Conservation (phyloP, 1,140 invertebrate genomes). For the Limonius californicus region DNA sequence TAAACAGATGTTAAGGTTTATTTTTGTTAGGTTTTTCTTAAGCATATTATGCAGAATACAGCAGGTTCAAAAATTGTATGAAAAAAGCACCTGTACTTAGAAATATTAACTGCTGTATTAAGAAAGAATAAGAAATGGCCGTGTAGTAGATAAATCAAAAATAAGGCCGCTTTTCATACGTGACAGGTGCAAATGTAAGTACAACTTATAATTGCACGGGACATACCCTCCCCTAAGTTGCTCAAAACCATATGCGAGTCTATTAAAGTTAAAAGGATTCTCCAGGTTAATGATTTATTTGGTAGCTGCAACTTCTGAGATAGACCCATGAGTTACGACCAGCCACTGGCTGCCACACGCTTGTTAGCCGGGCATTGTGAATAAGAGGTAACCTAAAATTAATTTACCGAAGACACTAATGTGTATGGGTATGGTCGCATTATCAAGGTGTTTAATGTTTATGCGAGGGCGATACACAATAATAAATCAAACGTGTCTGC, state of each 20-base stretch:
- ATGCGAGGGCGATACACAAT: neutral
- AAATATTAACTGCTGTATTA: too few species aligned
- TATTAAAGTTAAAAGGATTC: constrained; percentile 11
- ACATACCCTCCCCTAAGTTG: neutral
- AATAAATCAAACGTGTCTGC: neutral
- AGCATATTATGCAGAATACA: too few species aligned
- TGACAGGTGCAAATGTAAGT: too few species aligned
- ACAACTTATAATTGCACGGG: too few species aligned
- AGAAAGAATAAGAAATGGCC: too few species aligned
- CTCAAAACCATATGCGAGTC: neutral
- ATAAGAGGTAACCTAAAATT: constrained; percentile 10
- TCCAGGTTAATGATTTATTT: constrained; percentile 8
- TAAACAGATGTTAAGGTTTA: too few species aligned
- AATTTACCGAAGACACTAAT: constrained; percentile 5
- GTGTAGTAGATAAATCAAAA: too few species aligned
- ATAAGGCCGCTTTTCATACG: too few species aligned
- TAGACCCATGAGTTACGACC: constrained; percentile 5
- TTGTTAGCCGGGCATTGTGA: constrained; percentile 7
- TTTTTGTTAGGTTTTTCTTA: too few species aligned
- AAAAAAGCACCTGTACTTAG: too few species aligned
- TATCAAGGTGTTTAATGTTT: constrained; percentile 8
- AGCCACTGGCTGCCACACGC: constrained; percentile 12
- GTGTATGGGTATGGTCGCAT: neutral
- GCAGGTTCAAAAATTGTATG: too few species aligned
- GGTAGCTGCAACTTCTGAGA: constrained; percentile 2